A percentile compares a stretch with the other conserved stretches of the same genome.
Evolutionary conservation across 1,140 invertebrate genomes (phyloP).

Genomic region (Prorops nasuta): DNA sequence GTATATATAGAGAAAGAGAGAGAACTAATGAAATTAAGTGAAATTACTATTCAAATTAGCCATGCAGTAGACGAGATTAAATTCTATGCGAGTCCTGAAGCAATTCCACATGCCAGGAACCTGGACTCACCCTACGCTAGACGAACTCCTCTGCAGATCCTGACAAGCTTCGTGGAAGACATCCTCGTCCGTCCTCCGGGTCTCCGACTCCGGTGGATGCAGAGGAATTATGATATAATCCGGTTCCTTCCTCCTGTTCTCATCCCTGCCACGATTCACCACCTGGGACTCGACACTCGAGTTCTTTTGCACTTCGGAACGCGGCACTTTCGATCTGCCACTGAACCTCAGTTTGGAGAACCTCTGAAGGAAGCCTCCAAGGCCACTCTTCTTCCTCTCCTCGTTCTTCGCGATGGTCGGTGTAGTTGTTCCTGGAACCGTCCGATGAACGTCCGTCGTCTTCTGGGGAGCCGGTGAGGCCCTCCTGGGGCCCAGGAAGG

Average conservation of each 20-base stretch:
- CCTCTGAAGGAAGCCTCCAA: slow-evolving; percentile 58
- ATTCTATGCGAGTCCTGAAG: no score
- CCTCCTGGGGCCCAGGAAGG: not conserved
- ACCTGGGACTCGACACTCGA: slow-evolving; percentile 15
- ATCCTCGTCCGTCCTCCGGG: slow-evolving; percentile 16
- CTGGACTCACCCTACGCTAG: slow-evolving; percentile 43
- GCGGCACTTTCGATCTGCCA: slow-evolving; percentile 51
- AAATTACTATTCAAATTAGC: no score
- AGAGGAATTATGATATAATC: slow-evolving; percentile 56
- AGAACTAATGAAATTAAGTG: no score
- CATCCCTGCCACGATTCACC: slow-evolving; percentile 13
- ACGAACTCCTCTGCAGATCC: slow-evolving; percentile 36
- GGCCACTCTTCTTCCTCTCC: slow-evolving; percentile 47
- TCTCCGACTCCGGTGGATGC: slow-evolving; percentile 46
- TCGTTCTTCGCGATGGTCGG: slow-evolving; percentile 15
- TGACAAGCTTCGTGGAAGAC: no score
- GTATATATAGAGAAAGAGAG: no score
- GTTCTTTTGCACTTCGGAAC: slow-evolving; percentile 43
- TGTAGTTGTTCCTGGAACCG: slow-evolving; percentile 8
- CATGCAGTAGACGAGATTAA: no score
- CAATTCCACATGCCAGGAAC: no score
- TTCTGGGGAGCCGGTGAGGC: slow-evolving; percentile 1
- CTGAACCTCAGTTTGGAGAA: slow-evolving; percentile 57
- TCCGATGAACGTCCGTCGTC: slow-evolving; percentile 5
- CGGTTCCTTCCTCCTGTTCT: slow-evolving; percentile 41